Conservation (phyloP, 2,888 invertebrate genomes). For the Ctenicera cuprea region DNA sequence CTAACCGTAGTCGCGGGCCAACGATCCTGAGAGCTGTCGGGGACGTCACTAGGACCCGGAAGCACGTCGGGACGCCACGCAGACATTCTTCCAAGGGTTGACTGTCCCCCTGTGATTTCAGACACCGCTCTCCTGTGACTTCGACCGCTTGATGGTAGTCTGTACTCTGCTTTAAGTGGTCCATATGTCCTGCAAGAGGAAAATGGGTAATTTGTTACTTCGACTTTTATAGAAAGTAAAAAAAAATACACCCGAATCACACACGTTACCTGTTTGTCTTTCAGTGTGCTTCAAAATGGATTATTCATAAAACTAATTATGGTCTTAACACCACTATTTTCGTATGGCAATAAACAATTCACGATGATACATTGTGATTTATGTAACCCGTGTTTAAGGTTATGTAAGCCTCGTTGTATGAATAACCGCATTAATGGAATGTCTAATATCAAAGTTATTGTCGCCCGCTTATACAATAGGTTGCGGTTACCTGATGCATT, state of each 20-base stretch:
- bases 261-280: background rate
- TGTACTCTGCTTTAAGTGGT: constrained; percentile 73
- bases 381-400: constrained; percentile 27
- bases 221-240: background rate
- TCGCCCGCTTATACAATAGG: constrained; percentile 36
- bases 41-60: constrained; percentile 70
- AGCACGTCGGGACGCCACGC: constrained; percentile 72
- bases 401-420: constrained; percentile 27
- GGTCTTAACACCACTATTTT: background rate
- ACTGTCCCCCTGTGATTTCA: constrained; percentile 55
- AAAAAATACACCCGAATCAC: too few relatives aligned
- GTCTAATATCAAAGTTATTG: constrained; percentile 38
- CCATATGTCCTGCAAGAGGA: constrained; percentile 77
- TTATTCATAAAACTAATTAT: constrained; percentile 26
- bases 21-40: constrained; percentile 69
- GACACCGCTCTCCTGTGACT: constrained; percentile 57
- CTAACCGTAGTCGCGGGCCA: constrained; percentile 69
- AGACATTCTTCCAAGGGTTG: constrained; percentile 63
- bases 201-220: background rate
- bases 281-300: background rate
- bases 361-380: constrained; percentile 16
- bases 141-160: constrained; percentile 48
- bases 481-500: constrained; percentile 32
- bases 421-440: constrained; percentile 37
- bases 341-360: constrained; percentile 8